These are phyloP conservation scores for Zenarchopterus dispar DNA, from an alignment of 2,797 vertebrate genomes.

Conservation along the genomic window DNA sequence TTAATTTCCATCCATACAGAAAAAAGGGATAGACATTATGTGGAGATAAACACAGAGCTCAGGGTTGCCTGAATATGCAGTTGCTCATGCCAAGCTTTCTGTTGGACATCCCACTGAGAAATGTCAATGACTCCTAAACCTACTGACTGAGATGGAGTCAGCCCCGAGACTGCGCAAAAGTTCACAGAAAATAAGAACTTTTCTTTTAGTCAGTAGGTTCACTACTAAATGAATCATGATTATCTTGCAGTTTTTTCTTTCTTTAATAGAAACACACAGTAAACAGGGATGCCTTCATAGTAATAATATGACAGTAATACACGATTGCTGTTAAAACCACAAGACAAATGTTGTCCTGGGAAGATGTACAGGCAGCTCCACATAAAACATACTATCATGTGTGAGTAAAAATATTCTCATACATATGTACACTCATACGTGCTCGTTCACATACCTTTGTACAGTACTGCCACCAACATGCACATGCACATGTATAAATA, in stretches of 20 bases:
- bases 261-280: conserved; percentile 1
- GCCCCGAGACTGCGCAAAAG: conserved; percentile 19
- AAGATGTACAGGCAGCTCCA: conserved; percentile 16
- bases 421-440: conserved; percentile 4
- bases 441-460: background rate
- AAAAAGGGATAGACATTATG: conserved; percentile 4
- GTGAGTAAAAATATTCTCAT: conserved; percentile 10
- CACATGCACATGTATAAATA: no score
- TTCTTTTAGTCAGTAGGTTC: no score
- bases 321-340: conserved; percentile 7
- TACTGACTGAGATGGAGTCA: conserved; percentile 20
- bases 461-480: background rate
- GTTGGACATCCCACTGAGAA: conserved; percentile 29
- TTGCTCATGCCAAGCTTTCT: conserved; percentile 12
- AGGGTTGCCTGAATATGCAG: conserved; percentile 18
- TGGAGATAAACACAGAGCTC: background rate
- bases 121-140: conserved; percentile 34
- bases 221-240: conserved; percentile 1
- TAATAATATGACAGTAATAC: conserved; percentile 15
- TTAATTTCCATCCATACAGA: conserved; percentile 3
- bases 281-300: background rate
- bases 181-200: no score
- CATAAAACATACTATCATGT: background rate
- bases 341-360: conserved; percentile 19
- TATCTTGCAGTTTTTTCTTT: conserved; percentile 9